Evolutionary conservation across 2,113 vertebrate species (phyloP).

Genomic region (Toxostoma redivivum): DNA sequence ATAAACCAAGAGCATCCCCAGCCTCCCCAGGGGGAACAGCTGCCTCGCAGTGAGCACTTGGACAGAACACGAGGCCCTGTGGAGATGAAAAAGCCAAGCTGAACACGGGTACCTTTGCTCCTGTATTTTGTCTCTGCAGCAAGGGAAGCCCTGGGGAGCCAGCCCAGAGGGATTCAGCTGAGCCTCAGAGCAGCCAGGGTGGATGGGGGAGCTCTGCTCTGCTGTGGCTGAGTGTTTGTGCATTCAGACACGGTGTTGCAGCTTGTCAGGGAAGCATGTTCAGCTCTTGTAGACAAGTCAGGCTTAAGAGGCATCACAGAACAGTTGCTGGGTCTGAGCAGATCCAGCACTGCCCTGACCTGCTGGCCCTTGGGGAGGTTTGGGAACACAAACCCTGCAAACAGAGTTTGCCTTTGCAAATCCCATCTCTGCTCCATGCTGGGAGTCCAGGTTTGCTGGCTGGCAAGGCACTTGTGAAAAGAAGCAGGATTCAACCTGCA

Average conservation of each 20-base stretch:
- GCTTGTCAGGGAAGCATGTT: not conserved
- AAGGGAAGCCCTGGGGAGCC: not conserved
- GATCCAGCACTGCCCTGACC: not conserved
- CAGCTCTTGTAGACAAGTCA: not conserved
- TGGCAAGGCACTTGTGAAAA: not conserved
- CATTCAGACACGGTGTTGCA: not conserved
- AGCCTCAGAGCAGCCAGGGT: not conserved
- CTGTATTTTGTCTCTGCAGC: not conserved
- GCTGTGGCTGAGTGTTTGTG: not conserved
- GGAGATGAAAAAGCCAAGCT: not conserved
- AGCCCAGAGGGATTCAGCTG: not conserved
- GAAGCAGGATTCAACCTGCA: not conserved
- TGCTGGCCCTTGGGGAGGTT: not conserved
- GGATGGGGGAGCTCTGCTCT: not conserved
- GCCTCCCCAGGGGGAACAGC: not conserved
- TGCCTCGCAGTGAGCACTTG: accelerated
- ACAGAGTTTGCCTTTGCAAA: not conserved
- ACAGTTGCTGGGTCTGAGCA: not conserved
- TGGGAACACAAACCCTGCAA: not conserved
- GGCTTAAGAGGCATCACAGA: not conserved
- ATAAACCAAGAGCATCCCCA: not conserved
- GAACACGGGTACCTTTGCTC: not conserved
- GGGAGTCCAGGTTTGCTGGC: not conserved
- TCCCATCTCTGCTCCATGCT: not conserved
- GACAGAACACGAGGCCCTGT: accelerated